Evolutionary conservation across 1,140 invertebrate genomes (phyloP).

Genomic region (Dryas iulia): DNA sequence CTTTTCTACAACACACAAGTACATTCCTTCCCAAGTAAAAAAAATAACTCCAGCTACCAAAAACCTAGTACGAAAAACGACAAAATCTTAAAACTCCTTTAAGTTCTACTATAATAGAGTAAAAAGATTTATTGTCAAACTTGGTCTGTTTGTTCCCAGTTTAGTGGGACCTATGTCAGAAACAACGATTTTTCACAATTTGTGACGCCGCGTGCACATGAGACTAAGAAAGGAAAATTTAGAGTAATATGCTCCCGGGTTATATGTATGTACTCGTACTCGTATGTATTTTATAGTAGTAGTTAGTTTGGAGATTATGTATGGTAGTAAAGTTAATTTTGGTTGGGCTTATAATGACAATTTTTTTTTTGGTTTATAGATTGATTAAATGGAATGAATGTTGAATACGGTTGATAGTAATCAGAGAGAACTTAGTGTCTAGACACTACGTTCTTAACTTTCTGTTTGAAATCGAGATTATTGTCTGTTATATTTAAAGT

Average conservation of each 20-base stretch:
- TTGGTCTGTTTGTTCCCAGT: conserved; percentile 35
- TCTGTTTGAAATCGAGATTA: too few species aligned
- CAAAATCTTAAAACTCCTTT: conserved; percentile 27
- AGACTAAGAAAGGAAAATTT: conserved; percentile 9
- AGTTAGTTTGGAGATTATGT: neutral
- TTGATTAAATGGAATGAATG: too few species aligned
- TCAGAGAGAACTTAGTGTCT: too few species aligned
- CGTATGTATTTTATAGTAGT: neutral
- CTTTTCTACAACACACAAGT: too few species aligned
- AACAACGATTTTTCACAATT: conserved; percentile 44
- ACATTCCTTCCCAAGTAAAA: too few species aligned
- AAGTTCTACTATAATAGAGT: conserved; percentile 22
- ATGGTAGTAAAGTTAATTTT: neutral
- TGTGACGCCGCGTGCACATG: conserved; percentile 36
- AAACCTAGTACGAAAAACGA: neutral
- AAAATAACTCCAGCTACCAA: too few species aligned
- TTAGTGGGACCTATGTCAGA: conserved; percentile 29
- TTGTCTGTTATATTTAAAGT: too few species aligned
- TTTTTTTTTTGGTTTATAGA: too few species aligned
- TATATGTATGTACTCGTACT: too few species aligned
- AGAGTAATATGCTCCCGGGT: conserved; percentile 16
- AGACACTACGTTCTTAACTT: too few species aligned
- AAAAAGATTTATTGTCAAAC: conserved; percentile 42
- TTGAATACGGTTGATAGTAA: too few species aligned
- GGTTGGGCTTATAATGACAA: neutral